Evolutionary conservation across 2,888 invertebrate genomes (phyloP).

Genomic region (Cheilosia vulpina): DNA sequence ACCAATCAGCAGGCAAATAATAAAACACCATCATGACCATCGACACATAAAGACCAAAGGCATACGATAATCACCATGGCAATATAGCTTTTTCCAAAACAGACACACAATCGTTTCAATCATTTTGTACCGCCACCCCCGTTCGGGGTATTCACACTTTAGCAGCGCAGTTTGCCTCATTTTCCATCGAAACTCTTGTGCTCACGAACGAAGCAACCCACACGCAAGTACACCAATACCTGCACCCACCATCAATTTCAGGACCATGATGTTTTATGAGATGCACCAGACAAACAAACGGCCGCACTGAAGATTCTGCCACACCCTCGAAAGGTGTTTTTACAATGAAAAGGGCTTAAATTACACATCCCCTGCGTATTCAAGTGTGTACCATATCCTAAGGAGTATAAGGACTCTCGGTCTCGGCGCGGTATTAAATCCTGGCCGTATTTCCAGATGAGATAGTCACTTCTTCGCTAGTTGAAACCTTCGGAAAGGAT

Average conservation of each 20-base stretch:
- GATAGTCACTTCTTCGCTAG: conserved; percentile 56
- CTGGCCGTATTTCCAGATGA: conserved; percentile 66
- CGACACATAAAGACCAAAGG: conserved; percentile 34
- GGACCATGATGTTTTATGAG: conserved; percentile 58
- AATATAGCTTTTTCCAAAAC: conserved; percentile 52
- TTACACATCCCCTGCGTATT: conserved; percentile 53
- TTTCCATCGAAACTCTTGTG: conserved; percentile 5
- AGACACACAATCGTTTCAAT: conserved; percentile 23
- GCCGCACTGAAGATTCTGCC: conserved; percentile 65
- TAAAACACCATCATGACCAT: conserved; percentile 21
- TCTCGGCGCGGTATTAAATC: conserved; percentile 27
- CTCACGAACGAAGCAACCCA: conserved; percentile 21
- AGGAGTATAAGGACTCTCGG: conserved; percentile 23
- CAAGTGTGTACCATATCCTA: conserved; percentile 14
- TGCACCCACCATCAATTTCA: conserved; percentile 54
- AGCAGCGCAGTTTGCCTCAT: conserved; percentile 21
- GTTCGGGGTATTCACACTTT: conserved; percentile 25
- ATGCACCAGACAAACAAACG: conserved; percentile 56
- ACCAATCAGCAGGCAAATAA: conserved; percentile 20
- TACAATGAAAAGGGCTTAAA: conserved; percentile 50
- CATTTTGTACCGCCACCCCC: conserved; percentile 23
- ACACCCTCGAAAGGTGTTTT: conserved; percentile 68
- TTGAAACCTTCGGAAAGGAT: conserved; percentile 47
- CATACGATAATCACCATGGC: conserved; percentile 48
- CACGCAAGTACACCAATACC: not conserved